Evolutionary conservation across 2,888 invertebrate species (phyloP).

Genomic region (Spodoptera exigua): DNA sequence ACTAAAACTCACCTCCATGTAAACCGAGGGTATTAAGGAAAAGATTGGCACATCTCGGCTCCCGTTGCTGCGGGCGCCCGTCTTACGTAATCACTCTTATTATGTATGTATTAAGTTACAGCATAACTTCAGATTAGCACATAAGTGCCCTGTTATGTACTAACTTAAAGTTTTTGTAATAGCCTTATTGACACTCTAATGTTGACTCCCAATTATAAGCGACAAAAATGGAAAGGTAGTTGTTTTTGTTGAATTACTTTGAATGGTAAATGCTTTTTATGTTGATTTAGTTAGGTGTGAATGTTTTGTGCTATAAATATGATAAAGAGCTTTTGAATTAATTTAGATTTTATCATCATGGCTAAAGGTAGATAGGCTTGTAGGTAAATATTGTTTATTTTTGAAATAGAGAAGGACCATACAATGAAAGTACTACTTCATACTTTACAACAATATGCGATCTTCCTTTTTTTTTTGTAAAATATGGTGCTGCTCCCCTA

Average conservation of each 20-base stretch:
- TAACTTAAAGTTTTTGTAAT: constrained; percentile 55
- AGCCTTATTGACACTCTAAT: constrained; percentile 35
- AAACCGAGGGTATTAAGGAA: constrained; percentile 71
- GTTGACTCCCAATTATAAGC: constrained; percentile 41
- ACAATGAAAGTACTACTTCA: no score
- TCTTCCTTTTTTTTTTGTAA: no score
- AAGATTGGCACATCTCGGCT: constrained; percentile 87
- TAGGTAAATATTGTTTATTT: no score
- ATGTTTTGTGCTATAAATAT: no score
- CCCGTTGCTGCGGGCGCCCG: constrained; percentile 78
- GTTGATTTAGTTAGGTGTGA: background rate
- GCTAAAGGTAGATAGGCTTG: no score
- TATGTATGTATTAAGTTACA: constrained; percentile 83
- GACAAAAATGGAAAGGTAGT: constrained; percentile 26
- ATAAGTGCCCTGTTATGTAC: constrained; percentile 71
- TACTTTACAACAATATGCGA: no score
- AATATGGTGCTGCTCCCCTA: no score
- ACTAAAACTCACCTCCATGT: constrained; percentile 58
- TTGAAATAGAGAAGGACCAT: no score
- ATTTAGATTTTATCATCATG: no score
- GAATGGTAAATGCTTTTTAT: background rate
- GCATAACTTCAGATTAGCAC: constrained; percentile 73
- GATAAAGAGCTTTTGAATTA: no score
- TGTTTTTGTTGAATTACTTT: constrained; percentile 15
- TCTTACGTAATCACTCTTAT: constrained; percentile 85